These are phyloP conservation scores for Leptestheria dahalacensis DNA, from an alignment of 1,140 invertebrate genomes.

Conservation along the genomic window DNA sequence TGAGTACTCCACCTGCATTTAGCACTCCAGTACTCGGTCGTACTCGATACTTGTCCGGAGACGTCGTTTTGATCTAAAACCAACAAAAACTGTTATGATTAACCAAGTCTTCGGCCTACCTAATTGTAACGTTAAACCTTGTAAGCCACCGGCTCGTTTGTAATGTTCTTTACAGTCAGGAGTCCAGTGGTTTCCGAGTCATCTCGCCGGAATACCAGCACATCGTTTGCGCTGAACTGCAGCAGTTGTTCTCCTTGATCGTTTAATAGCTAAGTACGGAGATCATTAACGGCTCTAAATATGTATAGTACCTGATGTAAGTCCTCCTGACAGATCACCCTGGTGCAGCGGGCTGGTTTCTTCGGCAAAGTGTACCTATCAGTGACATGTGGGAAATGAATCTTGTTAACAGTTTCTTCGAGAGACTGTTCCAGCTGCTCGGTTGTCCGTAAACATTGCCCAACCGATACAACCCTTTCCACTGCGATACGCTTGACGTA, in stretches of 20 bases:
- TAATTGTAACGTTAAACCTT: no score
- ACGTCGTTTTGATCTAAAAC: constrained; percentile 62
- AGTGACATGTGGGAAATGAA: no score
- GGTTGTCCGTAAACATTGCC: no score
- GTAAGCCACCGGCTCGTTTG: constrained; percentile 48
- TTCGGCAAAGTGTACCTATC: constrained; percentile 16
- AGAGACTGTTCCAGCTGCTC: no score
- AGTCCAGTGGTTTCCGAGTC: constrained; percentile 44
- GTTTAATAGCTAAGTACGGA: no score
- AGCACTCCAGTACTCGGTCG: constrained; percentile 65
- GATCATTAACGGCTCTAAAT: no score
- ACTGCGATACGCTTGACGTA: no score
- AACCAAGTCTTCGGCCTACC: no score
- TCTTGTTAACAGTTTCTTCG: no score
- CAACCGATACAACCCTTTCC: no score
- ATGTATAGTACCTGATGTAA: background rate
- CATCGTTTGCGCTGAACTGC: constrained; percentile 36
- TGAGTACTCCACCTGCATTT: constrained; percentile 34
- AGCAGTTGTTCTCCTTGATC: constrained; percentile 14
- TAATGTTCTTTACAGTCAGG: constrained; percentile 48
- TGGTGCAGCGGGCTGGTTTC: background rate
- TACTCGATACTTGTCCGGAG: constrained; percentile 79
- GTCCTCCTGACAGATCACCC: background rate
- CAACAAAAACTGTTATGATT: no score
- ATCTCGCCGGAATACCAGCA: constrained; percentile 44